Evolutionary conservation across 2,888 invertebrate species (phyloP).

Genomic region (Zygaena filipendulae): DNA sequence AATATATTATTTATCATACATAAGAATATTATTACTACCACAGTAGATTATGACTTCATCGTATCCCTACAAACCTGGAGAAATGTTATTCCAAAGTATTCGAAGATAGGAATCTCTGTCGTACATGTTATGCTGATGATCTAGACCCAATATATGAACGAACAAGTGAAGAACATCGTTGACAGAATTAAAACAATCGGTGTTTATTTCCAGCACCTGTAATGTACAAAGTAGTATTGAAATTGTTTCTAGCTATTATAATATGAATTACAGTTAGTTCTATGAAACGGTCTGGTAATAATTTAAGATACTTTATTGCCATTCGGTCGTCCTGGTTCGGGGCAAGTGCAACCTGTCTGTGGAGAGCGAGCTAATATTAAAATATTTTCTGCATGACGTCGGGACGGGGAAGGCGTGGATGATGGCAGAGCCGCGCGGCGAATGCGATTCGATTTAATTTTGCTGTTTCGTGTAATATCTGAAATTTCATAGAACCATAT

Average conservation of each 20-base stretch:
- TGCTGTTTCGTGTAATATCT: too few species aligned
- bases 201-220: conserved; percentile 33
- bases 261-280: neutral
- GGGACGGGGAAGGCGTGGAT: conserved; percentile 13
- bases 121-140: conserved; percentile 57
- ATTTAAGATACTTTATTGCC: conserved; percentile 27
- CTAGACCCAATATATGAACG: conserved; percentile 46
- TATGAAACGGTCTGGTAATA: too few species aligned
- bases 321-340: conserved; percentile 29
- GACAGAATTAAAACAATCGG: conserved; percentile 53
- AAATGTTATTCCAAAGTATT: conserved; percentile 42
- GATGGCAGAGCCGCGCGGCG: too few species aligned
- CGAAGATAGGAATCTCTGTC: conserved; percentile 46
- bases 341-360: conserved; percentile 38
- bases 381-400: conserved; percentile 32
- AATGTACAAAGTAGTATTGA: too few species aligned
- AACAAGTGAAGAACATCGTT: conserved; percentile 51
- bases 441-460: too few species aligned
- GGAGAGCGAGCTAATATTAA: conserved; percentile 30
- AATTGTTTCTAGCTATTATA: too few species aligned
- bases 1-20: too few species aligned
- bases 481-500: too few species aligned
- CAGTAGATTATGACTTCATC: too few species aligned
- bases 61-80: conserved; percentile 27
- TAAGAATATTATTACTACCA: too few species aligned